Evolutionary conservation across 2,113 vertebrate species (phyloP).

Genomic region (Cnemophilus loriae): DNA sequence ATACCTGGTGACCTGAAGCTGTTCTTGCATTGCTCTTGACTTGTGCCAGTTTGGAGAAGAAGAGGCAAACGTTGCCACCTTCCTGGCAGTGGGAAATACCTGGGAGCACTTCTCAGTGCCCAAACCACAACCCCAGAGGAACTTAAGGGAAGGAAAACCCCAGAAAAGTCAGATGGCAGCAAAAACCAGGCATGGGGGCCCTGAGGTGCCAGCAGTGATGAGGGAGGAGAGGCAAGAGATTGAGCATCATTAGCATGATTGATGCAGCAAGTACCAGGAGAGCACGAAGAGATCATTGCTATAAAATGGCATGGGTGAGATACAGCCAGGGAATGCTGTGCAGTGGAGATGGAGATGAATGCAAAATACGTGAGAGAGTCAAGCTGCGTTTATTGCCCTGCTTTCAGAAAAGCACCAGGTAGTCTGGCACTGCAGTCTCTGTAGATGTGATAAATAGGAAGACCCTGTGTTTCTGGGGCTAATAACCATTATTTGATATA

Average conservation of each 20-base stretch:
- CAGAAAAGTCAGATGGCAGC: not conserved
- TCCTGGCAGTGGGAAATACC: not conserved
- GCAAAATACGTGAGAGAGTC: not conserved
- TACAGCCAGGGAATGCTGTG: not conserved
- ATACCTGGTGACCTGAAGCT: not conserved
- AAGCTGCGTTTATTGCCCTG: not conserved
- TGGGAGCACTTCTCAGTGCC: not conserved
- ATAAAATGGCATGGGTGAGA: not conserved
- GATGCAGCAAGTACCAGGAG: not conserved
- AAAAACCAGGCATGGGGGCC: not conserved
- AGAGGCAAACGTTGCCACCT: not conserved
- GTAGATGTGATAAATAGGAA: not conserved
- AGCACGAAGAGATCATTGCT: not conserved
- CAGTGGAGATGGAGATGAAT: not conserved
- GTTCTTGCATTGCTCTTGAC: not conserved
- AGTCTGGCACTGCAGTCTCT: not conserved
- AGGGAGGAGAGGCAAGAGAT: not conserved
- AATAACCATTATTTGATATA: not conserved
- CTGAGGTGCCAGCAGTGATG: not conserved
- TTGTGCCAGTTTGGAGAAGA: not conserved
- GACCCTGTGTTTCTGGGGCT: not conserved
- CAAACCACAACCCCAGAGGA: not conserved
- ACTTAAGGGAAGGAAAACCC: not conserved
- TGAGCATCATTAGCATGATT: not conserved
- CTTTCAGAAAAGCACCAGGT: not conserved